Evolutionary conservation across 2,888 invertebrate species (phyloP), one percentile per base, ranked within the genome.

Genomic region (Cantharis flavilabris): DNA sequence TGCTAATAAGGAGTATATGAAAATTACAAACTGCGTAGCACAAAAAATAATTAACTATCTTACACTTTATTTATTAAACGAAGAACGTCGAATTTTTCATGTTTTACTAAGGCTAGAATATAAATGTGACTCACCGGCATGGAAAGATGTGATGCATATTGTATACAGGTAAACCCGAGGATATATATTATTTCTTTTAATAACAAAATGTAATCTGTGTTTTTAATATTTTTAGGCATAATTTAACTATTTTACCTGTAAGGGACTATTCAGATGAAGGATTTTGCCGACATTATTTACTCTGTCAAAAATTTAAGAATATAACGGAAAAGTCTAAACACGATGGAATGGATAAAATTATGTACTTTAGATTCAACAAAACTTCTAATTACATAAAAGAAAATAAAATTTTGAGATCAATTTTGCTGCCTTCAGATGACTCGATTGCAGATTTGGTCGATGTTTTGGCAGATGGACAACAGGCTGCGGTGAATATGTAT

Each of bases 251-350:
- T 65, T 71, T 77, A 64, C 83, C 84, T 26, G 73, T 75, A n/a
- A 79, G 74, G 14, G 81, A 83, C 64, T 76, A 81, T 10, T 80
- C 81, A 7, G 84, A 85, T 63, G 79, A 84, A 69, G 83, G 82
- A 7, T 85, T 84, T 80, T 84, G 84, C 78, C 80, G 85, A 62
- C 80, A 82, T 71, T 85, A 83, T 72, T 83, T 86, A 30, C 69
- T 84, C 10, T 85, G 83, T 76, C 82, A 85, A 76, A 84, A 83
- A 70, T 85, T 84, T 83, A 85, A 86, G 74, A 82, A 76, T 18
- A 75, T 81, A 20, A 74, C 74, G 7, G 72, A 75, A 9, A 73
- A 76, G 9, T 77, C 76, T 9, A 73, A 81, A 49, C 77, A 80
- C 28, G 62, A 77, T 62, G 72, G 73, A 30, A 83, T 85, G 80